A percentile compares a stretch with the other conserved stretches of the same genome.
Conservation (phyloP, 2,888 invertebrate species). For the Caenorhabditis sinica region DNA sequence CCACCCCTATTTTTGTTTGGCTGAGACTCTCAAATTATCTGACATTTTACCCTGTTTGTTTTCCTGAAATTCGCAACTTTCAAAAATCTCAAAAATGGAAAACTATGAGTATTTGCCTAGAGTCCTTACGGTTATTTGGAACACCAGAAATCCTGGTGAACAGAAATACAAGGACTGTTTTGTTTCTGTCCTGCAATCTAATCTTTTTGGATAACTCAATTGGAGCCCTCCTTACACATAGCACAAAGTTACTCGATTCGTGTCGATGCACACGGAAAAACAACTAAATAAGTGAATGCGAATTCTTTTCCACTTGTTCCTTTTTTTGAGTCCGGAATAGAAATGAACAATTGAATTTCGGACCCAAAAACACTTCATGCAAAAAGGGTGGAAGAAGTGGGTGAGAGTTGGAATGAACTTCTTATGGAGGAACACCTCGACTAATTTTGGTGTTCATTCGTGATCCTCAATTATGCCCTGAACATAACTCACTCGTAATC, state of each 20-base stretch:
- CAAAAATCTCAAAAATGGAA: too few species aligned
- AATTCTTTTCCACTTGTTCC: constrained; percentile 11
- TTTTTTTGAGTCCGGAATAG: background rate
- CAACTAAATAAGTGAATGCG: constrained; percentile 29
- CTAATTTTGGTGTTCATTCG: constrained; percentile 39
- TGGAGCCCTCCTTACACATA: constrained; percentile 8
- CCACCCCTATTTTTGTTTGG: too few species aligned
- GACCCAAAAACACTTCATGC: constrained; percentile 6
- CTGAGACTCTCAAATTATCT: too few species aligned
- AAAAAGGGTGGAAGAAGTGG: background rate
- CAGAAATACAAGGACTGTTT: constrained; percentile 16
- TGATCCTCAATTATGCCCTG: constrained; percentile 7
- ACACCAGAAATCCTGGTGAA: background rate
- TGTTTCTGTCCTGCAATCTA: constrained; percentile 8
- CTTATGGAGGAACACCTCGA: background rate
- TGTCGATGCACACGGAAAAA: constrained; percentile 33
- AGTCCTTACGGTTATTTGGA: background rate
- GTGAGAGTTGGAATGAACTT: constrained; percentile 1
- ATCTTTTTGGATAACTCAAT: constrained; percentile 28
- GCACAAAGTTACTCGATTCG: constrained; percentile 32
- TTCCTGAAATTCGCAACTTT: too few species aligned
- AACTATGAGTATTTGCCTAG: too few species aligned
- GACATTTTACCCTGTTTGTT: too few species aligned
- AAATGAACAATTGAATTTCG: constrained; percentile 31
- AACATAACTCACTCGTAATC: constrained; percentile 7